A percentile compares a stretch with the other conserved stretches of the same genome.
Evolutionary conservation across 2,888 invertebrate genomes (phyloP).

Genomic region (Taenaris catops): DNA sequence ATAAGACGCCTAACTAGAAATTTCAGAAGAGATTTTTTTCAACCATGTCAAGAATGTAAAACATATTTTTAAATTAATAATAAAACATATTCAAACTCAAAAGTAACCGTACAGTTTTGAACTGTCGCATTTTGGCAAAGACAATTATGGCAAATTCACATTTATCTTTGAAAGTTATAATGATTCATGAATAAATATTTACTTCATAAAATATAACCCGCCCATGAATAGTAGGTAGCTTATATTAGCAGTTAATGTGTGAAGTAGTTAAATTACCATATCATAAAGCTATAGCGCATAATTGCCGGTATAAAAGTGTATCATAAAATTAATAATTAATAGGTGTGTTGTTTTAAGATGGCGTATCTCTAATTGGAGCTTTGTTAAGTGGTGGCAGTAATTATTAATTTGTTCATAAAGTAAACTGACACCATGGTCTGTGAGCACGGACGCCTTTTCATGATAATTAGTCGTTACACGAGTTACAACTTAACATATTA

Average conservation of each 20-base stretch:
- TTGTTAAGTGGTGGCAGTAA: slow-evolving; percentile 46
- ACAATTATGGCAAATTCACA: no score
- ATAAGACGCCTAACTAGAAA: no score
- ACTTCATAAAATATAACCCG: neutral
- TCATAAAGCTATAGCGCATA: slow-evolving; percentile 61
- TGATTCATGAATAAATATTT: no score
- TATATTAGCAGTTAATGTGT: slow-evolving; percentile 9
- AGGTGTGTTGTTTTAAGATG: slow-evolving; percentile 71
- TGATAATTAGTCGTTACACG: slow-evolving; percentile 9
- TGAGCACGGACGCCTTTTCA: slow-evolving; percentile 34
- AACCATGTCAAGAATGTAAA: no score
- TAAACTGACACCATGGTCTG: slow-evolving; percentile 46
- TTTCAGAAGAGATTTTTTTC: no score
- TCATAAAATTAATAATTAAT: slow-evolving; percentile 72
- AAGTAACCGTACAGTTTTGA: no score
- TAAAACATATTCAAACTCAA: no score
- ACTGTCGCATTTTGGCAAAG: no score
- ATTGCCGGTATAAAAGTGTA: slow-evolving; percentile 52
- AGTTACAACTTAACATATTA: slow-evolving; percentile 8
- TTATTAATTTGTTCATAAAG: slow-evolving; percentile 69
- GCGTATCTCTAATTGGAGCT: slow-evolving; percentile 49
- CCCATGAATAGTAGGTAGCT: neutral
- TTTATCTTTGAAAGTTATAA: no score
- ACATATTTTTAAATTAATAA: no score
- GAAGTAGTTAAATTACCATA: slow-evolving; percentile 44